These are phyloP conservation scores for Oceanodroma tethys DNA, from an alignment of 2,113 vertebrate species.

Conservation along the genomic window DNA sequence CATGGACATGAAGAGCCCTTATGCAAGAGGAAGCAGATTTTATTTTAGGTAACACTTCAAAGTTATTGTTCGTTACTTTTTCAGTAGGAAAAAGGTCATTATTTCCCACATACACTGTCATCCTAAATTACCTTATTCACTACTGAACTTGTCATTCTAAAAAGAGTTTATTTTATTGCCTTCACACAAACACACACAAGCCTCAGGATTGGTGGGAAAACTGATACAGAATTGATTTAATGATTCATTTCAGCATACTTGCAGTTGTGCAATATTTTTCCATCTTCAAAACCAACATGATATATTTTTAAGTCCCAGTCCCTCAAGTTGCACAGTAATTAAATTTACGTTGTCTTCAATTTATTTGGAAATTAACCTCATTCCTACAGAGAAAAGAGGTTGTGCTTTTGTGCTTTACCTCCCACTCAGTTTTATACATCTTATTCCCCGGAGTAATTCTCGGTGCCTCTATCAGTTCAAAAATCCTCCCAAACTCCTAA, in stretches of 20 bases:
- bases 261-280: conserved; percentile 22
- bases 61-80: not conserved
- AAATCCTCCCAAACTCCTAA: not conserved
- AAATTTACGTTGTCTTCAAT: conserved; percentile 52
- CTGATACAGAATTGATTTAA: not conserved
- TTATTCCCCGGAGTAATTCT: not conserved
- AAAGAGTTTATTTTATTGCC: not conserved
- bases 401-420: not conserved
- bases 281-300: conserved; percentile 21
- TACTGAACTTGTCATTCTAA: not conserved
- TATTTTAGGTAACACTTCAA: not conserved
- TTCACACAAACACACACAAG: not conserved
- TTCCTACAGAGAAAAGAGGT: conserved; percentile 12
- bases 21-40: not conserved
- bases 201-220: not conserved
- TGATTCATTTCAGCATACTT: not conserved
- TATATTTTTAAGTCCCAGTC: not conserved
- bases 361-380: conserved; percentile 50
- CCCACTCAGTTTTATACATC: conserved; percentile 10
- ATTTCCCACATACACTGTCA: not conserved
- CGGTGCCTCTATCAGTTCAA: not conserved
- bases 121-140: not conserved
- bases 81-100: not conserved
- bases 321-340: conserved; percentile 26
- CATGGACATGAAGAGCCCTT: not conserved